Base-by-base conservation (phyloP, 2,888 invertebrate species). In the Dioctria rufipes region DNA sequence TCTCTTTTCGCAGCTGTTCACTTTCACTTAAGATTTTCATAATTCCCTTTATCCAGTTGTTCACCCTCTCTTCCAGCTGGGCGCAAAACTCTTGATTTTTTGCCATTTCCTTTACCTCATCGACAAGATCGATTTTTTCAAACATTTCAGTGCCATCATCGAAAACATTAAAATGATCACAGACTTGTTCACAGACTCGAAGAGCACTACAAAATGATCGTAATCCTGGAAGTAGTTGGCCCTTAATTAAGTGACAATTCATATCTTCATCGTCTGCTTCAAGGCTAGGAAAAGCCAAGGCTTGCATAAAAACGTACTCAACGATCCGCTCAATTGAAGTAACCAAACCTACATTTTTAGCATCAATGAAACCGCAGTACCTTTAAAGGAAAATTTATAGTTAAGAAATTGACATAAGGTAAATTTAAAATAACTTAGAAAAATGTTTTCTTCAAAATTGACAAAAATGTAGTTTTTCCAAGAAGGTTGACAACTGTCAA, bases 271-370 rank as follows among this genome's bases (percentile, higher is more conserved):
- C 95, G 80, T 96, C 96, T 0, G 94, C 94, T 84, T 96, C 95
- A 6, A 91, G 90, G 84, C 93, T 93, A 0, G 95, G 95, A 87
- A 95, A 94, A 0, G 95, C 95, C 67, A 96, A 89, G 0, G 96
- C 96, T 85, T 96, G 96, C 94, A 98, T 95, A 86, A 96, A 96
- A 13, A 98, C 95, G 85, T 94, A 92, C 85, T 97, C 95, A 87
- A 98, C 94, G 9, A 96, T 93, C 51, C 96, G 92, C 87, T 97
- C 96, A 83, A 98, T 94, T 1, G 96, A 95, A 2, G 96, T 94
- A 81, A 98, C 94, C 83, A 98, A 90, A 0, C 95, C 95, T 61
- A 96, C 93, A 85, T 93, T 92, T 81, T 92, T 91, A 0, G 94
- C 93, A 86, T 96, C 95, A 54, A 97, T 92, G 13, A 96, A 92